Evolutionary conservation across 2,113 vertebrate genomes (phyloP).

Genomic region (Anhinga rufa): DNA sequence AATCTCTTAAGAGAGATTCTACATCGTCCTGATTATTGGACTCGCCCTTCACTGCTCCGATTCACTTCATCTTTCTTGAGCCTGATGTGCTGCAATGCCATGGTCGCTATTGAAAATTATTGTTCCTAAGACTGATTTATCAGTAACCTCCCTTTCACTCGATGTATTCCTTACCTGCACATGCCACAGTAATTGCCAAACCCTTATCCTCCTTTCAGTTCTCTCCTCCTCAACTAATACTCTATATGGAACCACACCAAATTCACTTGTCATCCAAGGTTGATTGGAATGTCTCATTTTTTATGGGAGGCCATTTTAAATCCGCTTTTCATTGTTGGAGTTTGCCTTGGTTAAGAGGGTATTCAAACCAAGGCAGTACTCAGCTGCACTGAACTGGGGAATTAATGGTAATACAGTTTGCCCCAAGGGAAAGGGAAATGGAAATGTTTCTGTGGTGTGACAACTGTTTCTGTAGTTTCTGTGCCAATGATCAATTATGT

Average conservation of each 20-base stretch:
- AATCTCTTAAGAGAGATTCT: neutral
- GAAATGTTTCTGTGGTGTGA: neutral
- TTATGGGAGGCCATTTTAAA: neutral
- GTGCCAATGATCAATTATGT: slow-evolving; percentile 44
- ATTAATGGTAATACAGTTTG: neutral
- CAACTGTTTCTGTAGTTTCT: slow-evolving; percentile 26
- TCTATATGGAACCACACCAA: neutral
- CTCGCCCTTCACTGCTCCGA: neutral
- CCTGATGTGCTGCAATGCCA: neutral
- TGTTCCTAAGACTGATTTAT: neutral
- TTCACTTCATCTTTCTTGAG: neutral
- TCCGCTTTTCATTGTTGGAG: neutral
- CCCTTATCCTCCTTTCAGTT: neutral
- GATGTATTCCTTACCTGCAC: neutral
- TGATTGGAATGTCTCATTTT: neutral
- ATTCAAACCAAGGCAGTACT: neutral
- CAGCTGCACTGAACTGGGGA: neutral
- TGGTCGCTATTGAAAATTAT: neutral
- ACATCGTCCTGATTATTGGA: neutral
- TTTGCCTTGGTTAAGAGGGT: neutral
- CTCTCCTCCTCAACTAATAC: neutral
- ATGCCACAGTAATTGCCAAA: neutral
- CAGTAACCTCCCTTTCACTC: neutral
- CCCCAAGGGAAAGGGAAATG: slow-evolving; percentile 14
- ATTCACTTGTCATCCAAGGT: neutral